phyloP scores from a whole-genome alignment of 1,140 invertebrate species.

The Atopsyche davidsoni region DNA sequence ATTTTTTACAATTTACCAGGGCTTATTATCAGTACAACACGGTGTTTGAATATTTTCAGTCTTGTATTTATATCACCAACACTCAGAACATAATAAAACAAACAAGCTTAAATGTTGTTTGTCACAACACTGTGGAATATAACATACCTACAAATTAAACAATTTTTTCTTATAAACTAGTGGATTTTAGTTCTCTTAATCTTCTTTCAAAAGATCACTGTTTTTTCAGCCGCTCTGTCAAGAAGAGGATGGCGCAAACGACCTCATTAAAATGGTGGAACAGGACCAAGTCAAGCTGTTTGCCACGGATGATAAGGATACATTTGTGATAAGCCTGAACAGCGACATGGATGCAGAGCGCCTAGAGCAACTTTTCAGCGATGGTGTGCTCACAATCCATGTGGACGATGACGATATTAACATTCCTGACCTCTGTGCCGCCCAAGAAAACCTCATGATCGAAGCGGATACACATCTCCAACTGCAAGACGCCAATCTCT shows the following conservation, averaged over 20 bases:
- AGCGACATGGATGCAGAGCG: constrained; percentile 43
- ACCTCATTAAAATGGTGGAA: constrained; percentile 43
- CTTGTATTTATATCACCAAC: too few relatives aligned
- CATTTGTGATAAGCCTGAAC: constrained; percentile 45
- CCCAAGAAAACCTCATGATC: constrained; percentile 3
- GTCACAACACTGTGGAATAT: too few relatives aligned
- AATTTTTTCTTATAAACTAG: too few relatives aligned
- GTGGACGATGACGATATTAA: constrained; percentile 20
- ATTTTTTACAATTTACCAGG: too few relatives aligned
- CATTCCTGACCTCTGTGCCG: constrained; percentile 20
- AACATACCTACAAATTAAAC: too few relatives aligned
- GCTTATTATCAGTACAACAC: too few relatives aligned
- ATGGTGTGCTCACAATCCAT: constrained; percentile 32
- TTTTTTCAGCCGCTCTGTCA: too few relatives aligned
- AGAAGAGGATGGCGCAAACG: constrained; percentile 33
- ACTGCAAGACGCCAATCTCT: constrained; percentile 26
- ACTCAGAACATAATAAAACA: too few relatives aligned
- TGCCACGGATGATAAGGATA: constrained; percentile 45
- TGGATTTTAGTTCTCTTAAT: too few relatives aligned
- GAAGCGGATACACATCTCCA: constrained; percentile 3
- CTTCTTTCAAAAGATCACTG: too few relatives aligned
- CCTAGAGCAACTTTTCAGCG: constrained; percentile 42
- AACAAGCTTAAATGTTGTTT: too few relatives aligned
- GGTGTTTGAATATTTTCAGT: too few relatives aligned
- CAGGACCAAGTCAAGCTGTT: constrained; percentile 44